Percentiles rank a stretch among this genome's conserved stretches.
phyloP scores from a whole-genome alignment of 2,113 vertebrate species.

The Chlamydotis undulata region DNA sequence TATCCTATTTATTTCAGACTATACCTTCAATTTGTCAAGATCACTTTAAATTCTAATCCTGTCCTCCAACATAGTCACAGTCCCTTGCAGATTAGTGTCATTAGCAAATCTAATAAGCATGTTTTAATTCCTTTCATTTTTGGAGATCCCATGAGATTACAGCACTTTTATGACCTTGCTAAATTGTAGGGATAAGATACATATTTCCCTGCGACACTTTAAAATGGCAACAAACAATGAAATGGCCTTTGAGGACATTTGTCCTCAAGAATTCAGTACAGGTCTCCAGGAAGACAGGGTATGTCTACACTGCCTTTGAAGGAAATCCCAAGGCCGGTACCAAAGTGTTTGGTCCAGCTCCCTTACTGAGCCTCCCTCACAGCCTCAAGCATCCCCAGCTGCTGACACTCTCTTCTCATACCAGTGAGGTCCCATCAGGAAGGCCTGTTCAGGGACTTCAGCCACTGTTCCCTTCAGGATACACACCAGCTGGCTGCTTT shows the following conservation, averaged over 20 bases:
- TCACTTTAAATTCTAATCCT: conserved; percentile 45
- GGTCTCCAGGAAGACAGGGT: background rate
- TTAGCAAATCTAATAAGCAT: conserved; percentile 55
- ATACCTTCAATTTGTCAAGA: conserved; percentile 35
- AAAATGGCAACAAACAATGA: background rate
- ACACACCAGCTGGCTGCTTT: background rate
- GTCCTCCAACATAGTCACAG: background rate
- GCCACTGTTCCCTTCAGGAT: background rate
- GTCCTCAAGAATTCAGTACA: background rate
- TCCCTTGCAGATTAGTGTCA: conserved; percentile 27
- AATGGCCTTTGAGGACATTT: background rate
- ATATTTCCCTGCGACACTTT: background rate
- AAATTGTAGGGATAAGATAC: background rate
- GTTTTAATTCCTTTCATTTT: conserved; percentile 24
- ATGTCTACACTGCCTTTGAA: background rate
- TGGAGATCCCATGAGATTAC: background rate
- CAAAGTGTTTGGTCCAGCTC: background rate
- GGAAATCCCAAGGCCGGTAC: background rate
- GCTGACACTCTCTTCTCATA: background rate
- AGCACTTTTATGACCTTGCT: conserved; percentile 3
- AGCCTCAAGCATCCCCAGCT: background rate
- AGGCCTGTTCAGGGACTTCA: background rate
- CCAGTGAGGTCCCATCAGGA: background rate
- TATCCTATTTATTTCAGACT: conserved; percentile 31
- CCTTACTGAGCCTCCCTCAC: background rate